phyloP scores from a whole-genome alignment of 2,888 invertebrate species.

The Stenodema calcarata region DNA sequence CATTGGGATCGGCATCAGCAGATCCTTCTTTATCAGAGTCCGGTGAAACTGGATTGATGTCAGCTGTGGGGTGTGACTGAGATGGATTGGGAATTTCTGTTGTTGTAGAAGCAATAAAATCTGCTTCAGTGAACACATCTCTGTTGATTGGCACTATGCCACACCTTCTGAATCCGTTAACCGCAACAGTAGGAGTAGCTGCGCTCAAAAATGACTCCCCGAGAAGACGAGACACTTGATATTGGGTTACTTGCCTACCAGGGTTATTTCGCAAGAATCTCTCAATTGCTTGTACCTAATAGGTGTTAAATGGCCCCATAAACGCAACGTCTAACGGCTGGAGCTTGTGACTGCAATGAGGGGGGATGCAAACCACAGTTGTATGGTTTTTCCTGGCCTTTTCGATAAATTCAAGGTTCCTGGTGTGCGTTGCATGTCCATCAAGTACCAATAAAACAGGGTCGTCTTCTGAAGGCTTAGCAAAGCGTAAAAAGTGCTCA shows the following conservation, averaged over 20 bases:
- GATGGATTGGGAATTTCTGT: conserved; percentile 29
- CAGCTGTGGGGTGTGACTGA: conserved; percentile 41
- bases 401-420: neutral
- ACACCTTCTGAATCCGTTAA: conserved; percentile 58
- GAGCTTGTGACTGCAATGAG: conserved; percentile 58
- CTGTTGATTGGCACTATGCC: conserved; percentile 53
- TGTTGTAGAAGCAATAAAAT: neutral
- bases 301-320: conserved; percentile 58
- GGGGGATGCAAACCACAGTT: neutral
- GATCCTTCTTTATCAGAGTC: conserved; percentile 34
- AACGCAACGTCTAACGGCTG: conserved; percentile 58
- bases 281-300: conserved; percentile 56
- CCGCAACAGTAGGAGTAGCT: conserved; percentile 57
- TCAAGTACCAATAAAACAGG: conserved; percentile 6
- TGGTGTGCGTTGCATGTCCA: conserved; percentile 37
- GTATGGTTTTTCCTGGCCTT: neutral
- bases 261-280: conserved; percentile 56
- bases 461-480: neutral
- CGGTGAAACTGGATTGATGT: conserved; percentile 27
- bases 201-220: conserved; percentile 57
- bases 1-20: conserved; percentile 17
- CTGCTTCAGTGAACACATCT: neutral
- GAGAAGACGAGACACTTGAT: conserved; percentile 57
- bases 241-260: conserved; percentile 57
- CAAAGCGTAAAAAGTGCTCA: neutral